phyloP scores from a whole-genome alignment of 1,140 invertebrate species.

The Drosophila lini region DNA sequence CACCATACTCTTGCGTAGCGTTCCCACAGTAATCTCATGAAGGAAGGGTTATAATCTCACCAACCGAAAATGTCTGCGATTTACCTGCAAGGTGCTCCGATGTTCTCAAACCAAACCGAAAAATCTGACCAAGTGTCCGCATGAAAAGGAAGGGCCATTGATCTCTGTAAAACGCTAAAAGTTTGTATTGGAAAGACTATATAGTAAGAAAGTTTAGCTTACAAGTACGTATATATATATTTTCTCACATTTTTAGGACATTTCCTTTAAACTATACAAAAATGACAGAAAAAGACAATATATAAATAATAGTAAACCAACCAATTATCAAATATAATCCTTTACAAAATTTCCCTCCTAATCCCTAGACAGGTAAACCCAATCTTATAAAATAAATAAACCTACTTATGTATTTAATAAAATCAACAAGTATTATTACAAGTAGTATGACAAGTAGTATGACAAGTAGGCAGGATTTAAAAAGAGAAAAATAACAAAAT shows the following conservation, averaged over 20 bases:
- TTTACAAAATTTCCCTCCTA: too few species aligned
- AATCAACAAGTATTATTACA: too few species aligned
- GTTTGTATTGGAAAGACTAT: slow-evolving; percentile 34
- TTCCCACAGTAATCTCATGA: slow-evolving; percentile 23
- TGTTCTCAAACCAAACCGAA: slow-evolving; percentile 16
- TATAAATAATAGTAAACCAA: background rate
- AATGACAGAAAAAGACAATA: background rate
- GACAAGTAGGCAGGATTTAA: too few species aligned
- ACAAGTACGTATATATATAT: slow-evolving; percentile 23
- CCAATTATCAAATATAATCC: background rate
- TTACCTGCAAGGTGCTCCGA: slow-evolving; percentile 14
- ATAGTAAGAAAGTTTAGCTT: slow-evolving; percentile 3
- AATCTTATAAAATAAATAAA: background rate
- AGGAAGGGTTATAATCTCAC: slow-evolving; percentile 49
- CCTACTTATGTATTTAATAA: background rate
- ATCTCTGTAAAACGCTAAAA: slow-evolving; percentile 18
- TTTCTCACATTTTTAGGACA: slow-evolving; percentile 19
- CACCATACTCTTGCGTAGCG: slow-evolving; percentile 40
- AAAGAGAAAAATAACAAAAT: background rate
- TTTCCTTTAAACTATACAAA: background rate
- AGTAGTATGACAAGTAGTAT: background rate
- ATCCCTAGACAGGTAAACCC: background rate
- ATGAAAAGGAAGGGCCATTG: slow-evolving; percentile 25
- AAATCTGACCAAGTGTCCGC: slow-evolving; percentile 8
- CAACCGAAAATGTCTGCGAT: slow-evolving; percentile 4